These are phyloP conservation scores for Hypotaenidia philippensis DNA, from an alignment of 2,797 vertebrate species.

Conservation along the genomic window DNA sequence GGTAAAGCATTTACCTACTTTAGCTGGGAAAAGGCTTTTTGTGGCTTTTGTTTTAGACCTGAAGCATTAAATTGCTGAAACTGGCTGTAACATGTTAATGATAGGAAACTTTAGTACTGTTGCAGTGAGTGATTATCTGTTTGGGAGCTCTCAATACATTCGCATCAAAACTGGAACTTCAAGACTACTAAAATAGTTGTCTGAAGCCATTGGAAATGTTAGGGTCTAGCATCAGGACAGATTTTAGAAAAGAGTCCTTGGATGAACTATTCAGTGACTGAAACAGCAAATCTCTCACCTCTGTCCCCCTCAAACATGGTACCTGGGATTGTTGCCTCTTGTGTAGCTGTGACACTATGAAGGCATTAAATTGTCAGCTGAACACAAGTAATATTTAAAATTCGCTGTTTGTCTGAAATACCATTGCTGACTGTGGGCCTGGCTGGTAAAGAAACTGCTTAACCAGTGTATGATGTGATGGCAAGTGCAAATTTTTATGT, in stretches of 20 bases:
- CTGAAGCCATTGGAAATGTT: not conserved
- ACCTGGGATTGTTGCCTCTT: not conserved
- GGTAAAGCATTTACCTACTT: not conserved
- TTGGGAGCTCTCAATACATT: not conserved
- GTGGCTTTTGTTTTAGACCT: not conserved
- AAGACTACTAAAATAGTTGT: not conserved
- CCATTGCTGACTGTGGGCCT: not conserved
- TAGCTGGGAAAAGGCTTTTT: not conserved
- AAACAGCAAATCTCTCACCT: not conserved
- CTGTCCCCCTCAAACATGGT: not conserved
- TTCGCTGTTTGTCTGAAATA: not conserved
- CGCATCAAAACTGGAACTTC: not conserved
- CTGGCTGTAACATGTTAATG: not conserved
- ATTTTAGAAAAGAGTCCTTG: not conserved
- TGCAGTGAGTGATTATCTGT: not conserved
- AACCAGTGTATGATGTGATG: not conserved
- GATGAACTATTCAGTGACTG: not conserved
- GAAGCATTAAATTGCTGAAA: not conserved
- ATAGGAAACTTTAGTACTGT: not conserved
- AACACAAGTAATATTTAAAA: accelerated
- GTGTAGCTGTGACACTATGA: not conserved
- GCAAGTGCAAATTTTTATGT: not conserved
- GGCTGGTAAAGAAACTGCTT: not conserved
- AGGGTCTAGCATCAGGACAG: not conserved
- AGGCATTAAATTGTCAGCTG: not conserved